Base-by-base conservation (phyloP, 92 coral and sea anemone genomes). In the Chrysogorgia sp. region DNA sequence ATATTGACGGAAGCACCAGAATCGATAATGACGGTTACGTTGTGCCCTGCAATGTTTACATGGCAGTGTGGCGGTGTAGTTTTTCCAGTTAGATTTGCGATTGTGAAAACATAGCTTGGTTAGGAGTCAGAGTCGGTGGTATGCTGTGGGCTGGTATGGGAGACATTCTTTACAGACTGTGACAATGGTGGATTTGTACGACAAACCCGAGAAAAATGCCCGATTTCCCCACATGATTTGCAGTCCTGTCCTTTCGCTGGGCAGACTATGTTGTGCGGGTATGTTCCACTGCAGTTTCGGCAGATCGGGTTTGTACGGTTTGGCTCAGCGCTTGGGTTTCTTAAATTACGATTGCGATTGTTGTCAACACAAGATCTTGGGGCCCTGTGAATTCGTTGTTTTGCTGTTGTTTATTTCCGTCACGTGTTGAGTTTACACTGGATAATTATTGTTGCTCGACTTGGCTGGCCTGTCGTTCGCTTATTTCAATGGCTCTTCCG, bases 251-350 rank as follows among this genome's bases (percentile, higher is more conserved):
- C 67, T 59, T 34, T 37, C 14, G 65, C 67, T 20, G 80, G 80
- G 32, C 80, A 56, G 14, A 20, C 80, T 21, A 43, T 34, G 30
- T 17, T 31, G 67, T 61, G 67, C 23, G 78, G 78, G 61, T 24
- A 71, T 71, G 63, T 48, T 57, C 78, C 67, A 55, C 80, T 67
- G 33, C 80, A 75, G 78, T 71, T 47, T 48, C 63, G 58, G 56
- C 78, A 71, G 58, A 35, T 47, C 48, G 13, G 37, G 53, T 43
- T 47, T 41, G 23, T 30, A 62, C 40, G 41, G n/a, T 3, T 17
- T 22, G 40, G 74, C 26, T 66, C 52, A 40, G 49, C 19, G 25
- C 55, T 37, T 37, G 43, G 43, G 43, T 12, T 30, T 20, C 52
- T 65, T 22, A 40, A 14, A 40, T 33, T 35, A 21, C 29, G 56